A percentile compares a stretch with the other conserved stretches of the same genome.
These are phyloP conservation scores for Calliphora vicina DNA, from an alignment of 1,140 invertebrate species.

Conservation along the genomic window DNA sequence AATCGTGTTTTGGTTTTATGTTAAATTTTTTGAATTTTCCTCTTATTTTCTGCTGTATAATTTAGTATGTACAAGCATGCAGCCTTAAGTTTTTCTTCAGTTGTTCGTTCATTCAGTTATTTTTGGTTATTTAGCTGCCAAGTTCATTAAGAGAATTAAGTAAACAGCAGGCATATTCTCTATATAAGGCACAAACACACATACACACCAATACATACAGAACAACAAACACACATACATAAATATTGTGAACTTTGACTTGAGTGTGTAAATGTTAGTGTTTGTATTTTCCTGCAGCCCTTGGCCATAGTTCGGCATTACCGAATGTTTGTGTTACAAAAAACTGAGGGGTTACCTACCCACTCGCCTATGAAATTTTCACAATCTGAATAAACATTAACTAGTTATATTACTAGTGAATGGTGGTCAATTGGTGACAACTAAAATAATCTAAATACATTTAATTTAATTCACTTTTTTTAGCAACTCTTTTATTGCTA, in stretches of 20 bases:
- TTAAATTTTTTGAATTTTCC: neutral
- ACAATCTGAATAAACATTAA: too few relatives aligned
- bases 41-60: neutral
- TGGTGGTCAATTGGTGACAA: too few relatives aligned
- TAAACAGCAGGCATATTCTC: slow-evolving; percentile 4
- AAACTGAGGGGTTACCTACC: too few relatives aligned
- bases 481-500: too few relatives aligned
- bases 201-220: neutral
- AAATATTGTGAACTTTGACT: neutral
- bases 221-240: neutral
- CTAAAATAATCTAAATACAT: too few relatives aligned
- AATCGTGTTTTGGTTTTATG: neutral
- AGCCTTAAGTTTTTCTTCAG: neutral
- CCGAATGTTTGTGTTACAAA: too few relatives aligned
- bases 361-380: too few relatives aligned
- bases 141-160: slow-evolving; percentile 14
- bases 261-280: neutral
- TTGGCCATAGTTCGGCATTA: too few relatives aligned
- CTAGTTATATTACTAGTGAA: too few relatives aligned
- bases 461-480: too few relatives aligned
- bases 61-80: neutral
- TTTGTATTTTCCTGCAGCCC: neutral
- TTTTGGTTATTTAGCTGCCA: slow-evolving; percentile 4
- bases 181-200: neutral
- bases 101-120: neutral